A percentile compares a stretch with the other conserved stretches of the same genome.
These are phyloP conservation scores for Parotia lawesii DNA, from an alignment of 2,113 vertebrate genomes.

Conservation along the genomic window DNA sequence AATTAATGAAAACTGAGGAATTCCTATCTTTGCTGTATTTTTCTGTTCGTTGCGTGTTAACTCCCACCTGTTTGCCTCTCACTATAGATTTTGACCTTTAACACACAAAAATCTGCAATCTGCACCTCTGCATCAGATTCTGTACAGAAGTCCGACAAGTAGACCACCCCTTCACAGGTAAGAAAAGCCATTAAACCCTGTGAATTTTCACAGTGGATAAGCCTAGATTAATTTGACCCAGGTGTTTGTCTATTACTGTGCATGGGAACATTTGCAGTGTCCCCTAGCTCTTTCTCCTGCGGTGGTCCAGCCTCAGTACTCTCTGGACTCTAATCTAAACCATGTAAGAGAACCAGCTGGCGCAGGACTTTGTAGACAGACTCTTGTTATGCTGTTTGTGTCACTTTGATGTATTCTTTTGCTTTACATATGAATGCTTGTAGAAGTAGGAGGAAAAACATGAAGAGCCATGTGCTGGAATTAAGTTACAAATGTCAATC, in stretches of 20 bases:
- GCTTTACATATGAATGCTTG: not conserved
- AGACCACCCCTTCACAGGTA: slow-evolving; percentile 65
- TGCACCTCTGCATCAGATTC: not conserved
- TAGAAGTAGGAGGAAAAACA: not conserved
- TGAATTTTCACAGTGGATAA: slow-evolving; percentile 69
- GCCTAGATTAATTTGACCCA: slow-evolving; percentile 62
- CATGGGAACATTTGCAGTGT: slow-evolving; percentile 53
- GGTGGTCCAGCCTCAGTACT: slow-evolving; percentile 51
- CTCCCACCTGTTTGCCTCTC: not conserved
- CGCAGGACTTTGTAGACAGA: not conserved
- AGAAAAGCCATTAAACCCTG: slow-evolving; percentile 41
- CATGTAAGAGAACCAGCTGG: slow-evolving; percentile 42
- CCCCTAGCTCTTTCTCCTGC: slow-evolving; percentile 15
- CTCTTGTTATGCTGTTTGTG: slow-evolving; percentile 16
- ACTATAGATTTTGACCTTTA: slow-evolving; percentile 13
- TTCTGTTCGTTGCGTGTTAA: not conserved
- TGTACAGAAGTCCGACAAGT: slow-evolving; percentile 14
- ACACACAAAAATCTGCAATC: not conserved
- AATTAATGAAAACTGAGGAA: not conserved
- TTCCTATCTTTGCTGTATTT: not conserved
- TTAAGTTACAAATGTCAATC: not conserved
- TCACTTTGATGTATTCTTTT: slow-evolving; percentile 44
- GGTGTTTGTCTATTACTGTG: slow-evolving; percentile 49
- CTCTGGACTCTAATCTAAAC: slow-evolving; percentile 46
- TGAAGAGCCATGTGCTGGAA: not conserved